Conservation (phyloP, 2,888 invertebrate genomes). For the Blastobasis adustella region DNA sequence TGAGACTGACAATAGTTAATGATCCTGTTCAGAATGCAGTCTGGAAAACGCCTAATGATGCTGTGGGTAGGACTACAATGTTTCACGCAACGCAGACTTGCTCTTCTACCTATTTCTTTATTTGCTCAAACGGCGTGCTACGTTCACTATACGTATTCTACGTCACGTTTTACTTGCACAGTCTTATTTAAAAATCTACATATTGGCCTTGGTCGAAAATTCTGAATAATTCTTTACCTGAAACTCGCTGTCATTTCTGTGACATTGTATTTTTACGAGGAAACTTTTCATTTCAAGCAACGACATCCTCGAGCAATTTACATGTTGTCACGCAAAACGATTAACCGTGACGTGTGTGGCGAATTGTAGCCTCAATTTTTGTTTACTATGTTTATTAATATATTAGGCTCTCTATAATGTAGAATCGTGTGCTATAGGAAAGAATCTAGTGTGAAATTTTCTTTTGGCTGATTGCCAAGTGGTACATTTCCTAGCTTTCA, state of each 20-base stretch:
- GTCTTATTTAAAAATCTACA: not conserved
- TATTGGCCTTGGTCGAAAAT: slow-evolving; percentile 9
- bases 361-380: slow-evolving; percentile 53
- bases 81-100: no score
- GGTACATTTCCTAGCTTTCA: slow-evolving; percentile 55
- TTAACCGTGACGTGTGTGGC: slow-evolving; percentile 52
- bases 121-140: no score
- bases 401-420: no score
- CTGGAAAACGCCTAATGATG: not conserved
- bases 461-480: slow-evolving; percentile 54
- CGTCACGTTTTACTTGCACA: no score
- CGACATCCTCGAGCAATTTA: slow-evolving; percentile 47
- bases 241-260: slow-evolving; percentile 28
- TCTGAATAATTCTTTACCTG: slow-evolving; percentile 3
- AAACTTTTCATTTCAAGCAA: slow-evolving; percentile 36
- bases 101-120: no score
- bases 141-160: no score
- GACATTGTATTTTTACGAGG: slow-evolving; percentile 20
- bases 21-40: slow-evolving; percentile 1
- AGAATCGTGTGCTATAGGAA: slow-evolving; percentile 38
- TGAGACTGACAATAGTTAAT: slow-evolving; percentile 26
- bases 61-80: no score
- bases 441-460: slow-evolving; percentile 31
- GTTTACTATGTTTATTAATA: slow-evolving; percentile 29
- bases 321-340: slow-evolving; percentile 54